These are phyloP conservation scores for Pseudobourletiella spinata DNA, from an alignment of 1,140 invertebrate genomes.

Conservation along the genomic window DNA sequence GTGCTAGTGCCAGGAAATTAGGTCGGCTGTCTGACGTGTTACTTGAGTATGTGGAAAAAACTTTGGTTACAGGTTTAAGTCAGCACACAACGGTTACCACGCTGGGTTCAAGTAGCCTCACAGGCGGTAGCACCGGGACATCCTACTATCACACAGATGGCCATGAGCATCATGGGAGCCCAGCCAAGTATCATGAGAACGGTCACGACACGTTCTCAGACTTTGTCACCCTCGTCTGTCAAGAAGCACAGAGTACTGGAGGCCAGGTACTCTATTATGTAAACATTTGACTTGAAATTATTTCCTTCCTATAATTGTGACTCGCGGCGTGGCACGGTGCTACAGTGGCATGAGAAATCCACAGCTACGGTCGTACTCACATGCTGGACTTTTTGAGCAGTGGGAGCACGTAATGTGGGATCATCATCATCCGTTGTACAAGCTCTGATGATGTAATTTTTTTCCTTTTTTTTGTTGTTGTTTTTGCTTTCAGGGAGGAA, in stretches of 20 bases:
- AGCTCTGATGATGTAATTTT: too few species aligned
- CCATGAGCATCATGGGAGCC: conserved; percentile 45
- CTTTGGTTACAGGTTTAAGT: conserved; percentile 49
- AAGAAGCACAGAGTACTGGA: conserved; percentile 74
- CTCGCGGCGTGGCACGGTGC: too few species aligned
- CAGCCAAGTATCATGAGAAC: conserved; percentile 70
- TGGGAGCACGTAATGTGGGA: too few species aligned
- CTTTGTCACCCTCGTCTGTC: conserved; percentile 93
- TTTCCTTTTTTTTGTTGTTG: too few species aligned
- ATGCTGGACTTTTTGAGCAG: too few species aligned
- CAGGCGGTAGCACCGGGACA: conserved; percentile 43
- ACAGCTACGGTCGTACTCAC: too few species aligned
- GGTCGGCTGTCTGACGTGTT: too few species aligned
- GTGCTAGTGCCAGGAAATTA: too few species aligned
- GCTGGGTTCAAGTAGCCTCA: conserved; percentile 57
- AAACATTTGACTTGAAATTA: background rate
- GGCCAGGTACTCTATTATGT: conserved; percentile 53
- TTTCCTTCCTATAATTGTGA: too few species aligned
- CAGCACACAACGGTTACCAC: conserved; percentile 56
- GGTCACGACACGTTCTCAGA: conserved; percentile 86
- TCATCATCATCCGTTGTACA: too few species aligned
- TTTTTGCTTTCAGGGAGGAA: conserved; percentile 27
- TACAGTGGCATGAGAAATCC: too few species aligned
- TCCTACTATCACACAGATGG: conserved; percentile 53
- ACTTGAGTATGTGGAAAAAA: too few species aligned